Evolutionary conservation across 2,113 vertebrate genomes (phyloP), one percentile per base, ranked within the genome.

Genomic region (Pollachius pollachius): DNA sequence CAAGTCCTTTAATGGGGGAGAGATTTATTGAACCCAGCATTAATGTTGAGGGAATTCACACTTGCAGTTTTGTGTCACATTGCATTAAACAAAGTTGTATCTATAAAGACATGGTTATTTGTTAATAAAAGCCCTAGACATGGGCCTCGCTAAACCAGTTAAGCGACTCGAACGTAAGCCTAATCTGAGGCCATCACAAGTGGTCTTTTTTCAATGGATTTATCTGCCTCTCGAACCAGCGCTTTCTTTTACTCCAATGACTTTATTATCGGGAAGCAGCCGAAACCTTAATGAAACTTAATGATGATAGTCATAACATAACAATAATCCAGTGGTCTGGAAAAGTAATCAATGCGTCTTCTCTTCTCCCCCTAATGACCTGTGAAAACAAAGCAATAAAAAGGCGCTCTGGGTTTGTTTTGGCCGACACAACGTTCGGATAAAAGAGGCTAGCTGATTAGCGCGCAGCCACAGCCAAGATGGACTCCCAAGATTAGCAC

Each of bases 301-400:
- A 89, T 89, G 87, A 90, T 89, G 84, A 88, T 87, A 89, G 88
- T 87, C 89, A 85, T 90, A 89, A 90, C 85, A 83, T 78, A 85
- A 84, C 87, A 84, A 82, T 84, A 84, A 89, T 86, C 69, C 84
- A 82, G 75, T 67, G 84, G 76, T 73, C 70, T 86, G 88, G 80
- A 84, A 92, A 88, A 91, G 78, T 88, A 90, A 89, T 91, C 89
- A 90, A 77, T 90, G 85, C 70, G 66, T 88, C 76, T 88, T 82
- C 77, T 75, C 85, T 73, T 87, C 84, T 85, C 82, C 83, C 78
- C 79, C 80, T 88, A 90, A 90, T 81, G 88, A 92, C 82, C 68
- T 87, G 78, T 91, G 88, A 93, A 92, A 93, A 87, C 84, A 91
- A 80, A 89, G 79, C 85, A 89, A 85, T 85, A 88, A 90, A 88